Percentiles rank a stretch among this genome's conserved stretches.
phyloP scores from a whole-genome alignment of 1,140 invertebrate species.

The Cyclina sinensis region DNA sequence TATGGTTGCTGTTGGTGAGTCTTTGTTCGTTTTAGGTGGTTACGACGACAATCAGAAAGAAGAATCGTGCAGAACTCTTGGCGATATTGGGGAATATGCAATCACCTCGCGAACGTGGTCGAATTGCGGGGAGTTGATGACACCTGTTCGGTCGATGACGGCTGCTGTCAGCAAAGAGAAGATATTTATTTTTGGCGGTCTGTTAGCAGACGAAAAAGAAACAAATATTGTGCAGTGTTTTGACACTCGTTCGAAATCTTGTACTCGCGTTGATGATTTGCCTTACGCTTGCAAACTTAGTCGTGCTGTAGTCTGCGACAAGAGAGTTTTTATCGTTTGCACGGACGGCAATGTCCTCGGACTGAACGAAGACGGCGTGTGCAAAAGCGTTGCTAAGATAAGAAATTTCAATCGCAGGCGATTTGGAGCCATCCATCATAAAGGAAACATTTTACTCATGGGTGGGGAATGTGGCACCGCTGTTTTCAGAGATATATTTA shows the following conservation, averaged over 20 bases:
- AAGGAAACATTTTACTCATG: conserved; percentile 70
- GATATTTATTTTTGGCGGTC: conserved; percentile 77
- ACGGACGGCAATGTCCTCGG: conserved; percentile 75
- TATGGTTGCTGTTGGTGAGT: conserved; percentile 78
- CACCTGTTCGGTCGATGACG: conserved; percentile 75
- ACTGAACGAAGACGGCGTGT: conserved; percentile 61
- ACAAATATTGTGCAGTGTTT: conserved; percentile 76
- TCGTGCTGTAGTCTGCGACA: conserved; percentile 72
- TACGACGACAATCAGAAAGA: conserved; percentile 78
- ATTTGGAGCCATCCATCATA: conserved; percentile 75
- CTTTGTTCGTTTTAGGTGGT: conserved; percentile 74
- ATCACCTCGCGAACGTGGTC: conserved; percentile 72
- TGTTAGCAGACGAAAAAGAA: conserved; percentile 74
- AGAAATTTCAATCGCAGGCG: conserved; percentile 72
- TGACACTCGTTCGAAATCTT: conserved; percentile 72
- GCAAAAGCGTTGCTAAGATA: conserved; percentile 68
- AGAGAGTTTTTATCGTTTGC: conserved; percentile 74
- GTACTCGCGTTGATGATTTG: conserved; percentile 63
- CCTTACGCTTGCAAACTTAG: conserved; percentile 75
- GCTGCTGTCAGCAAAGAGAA: conserved; percentile 77
- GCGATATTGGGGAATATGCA: conserved; percentile 73
- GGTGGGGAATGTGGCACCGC: conserved; percentile 74
- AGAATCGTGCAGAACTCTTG: conserved; percentile 69
- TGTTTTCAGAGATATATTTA: conserved; percentile 73
- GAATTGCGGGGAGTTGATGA: conserved; percentile 68